A percentile compares a stretch with the other conserved stretches of the same genome.
Evolutionary conservation across 2,888 invertebrate genomes (phyloP).

Genomic region (Chirona hameri): DNA sequence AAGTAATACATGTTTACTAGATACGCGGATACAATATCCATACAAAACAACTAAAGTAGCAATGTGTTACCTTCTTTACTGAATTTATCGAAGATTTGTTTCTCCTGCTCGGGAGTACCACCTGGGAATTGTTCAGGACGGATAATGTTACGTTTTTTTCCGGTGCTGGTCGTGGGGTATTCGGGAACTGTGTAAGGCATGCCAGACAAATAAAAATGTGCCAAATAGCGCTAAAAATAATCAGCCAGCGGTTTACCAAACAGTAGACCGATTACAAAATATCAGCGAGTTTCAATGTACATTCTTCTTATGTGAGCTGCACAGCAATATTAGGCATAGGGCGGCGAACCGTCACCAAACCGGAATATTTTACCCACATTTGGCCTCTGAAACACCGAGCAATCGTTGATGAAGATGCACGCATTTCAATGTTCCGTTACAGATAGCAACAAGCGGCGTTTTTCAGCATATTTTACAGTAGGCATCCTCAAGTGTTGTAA

Average conservation of each 20-base stretch:
- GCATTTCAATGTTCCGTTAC: no score
- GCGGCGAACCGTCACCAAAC: neutral
- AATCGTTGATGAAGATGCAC: no score
- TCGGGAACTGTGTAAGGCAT: no score
- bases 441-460: no score
- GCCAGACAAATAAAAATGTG: neutral
- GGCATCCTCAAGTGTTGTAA: no score
- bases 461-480: no score
- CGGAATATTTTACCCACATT: neutral
- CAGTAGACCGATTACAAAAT: neutral
- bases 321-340: neutral
- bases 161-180: neutral
- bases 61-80: conserved; percentile 24
- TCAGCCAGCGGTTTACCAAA: no score
- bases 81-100: conserved; percentile 1
- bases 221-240: neutral
- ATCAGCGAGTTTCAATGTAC: neutral
- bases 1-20: no score
- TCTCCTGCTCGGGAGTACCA: conserved; percentile 22
- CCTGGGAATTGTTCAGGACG: neutral
- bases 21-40: no score
- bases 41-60: no score
- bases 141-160: neutral
- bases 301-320: neutral
- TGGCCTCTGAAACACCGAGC: conserved; percentile 4